Evolutionary conservation across 92 coral and sea anemone genomes (phyloP).

Genomic region (Umimayanthus kanabou): DNA sequence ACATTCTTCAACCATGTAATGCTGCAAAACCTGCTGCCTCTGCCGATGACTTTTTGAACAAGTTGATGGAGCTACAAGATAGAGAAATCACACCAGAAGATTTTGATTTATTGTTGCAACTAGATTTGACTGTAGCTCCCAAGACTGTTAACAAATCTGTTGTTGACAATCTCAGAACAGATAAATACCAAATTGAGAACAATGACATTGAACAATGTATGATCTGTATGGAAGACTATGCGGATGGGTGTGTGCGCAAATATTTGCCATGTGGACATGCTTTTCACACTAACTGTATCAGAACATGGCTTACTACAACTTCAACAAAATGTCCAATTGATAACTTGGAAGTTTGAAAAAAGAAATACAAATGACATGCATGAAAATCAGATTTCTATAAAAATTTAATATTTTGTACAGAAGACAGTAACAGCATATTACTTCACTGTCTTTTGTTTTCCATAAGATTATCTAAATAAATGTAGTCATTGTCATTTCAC

Average conservation of each 20-base stretch:
- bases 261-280: conserved; percentile 78
- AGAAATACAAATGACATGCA: background rate
- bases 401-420: too few relatives aligned
- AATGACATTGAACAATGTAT: conserved; percentile 55
- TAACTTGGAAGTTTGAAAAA: conserved; percentile 61
- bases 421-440: too few relatives aligned
- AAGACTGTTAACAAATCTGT: conserved; percentile 72
- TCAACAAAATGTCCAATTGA: conserved; percentile 92
- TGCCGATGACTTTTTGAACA: conserved; percentile 44
- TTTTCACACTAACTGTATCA: conserved; percentile 82
- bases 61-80: conserved; percentile 60
- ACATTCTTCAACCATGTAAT: conserved; percentile 28
- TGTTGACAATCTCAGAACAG: conserved; percentile 61
- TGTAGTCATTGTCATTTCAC: too few relatives aligned
- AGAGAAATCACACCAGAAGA: conserved; percentile 96
- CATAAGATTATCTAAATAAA: too few relatives aligned
- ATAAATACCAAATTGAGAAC: conserved; percentile 35
- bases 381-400: too few relatives aligned
- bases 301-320: conserved; percentile 75
- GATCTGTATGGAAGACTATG: conserved; percentile 88
- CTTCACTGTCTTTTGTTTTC: too few relatives aligned
- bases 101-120: conserved; percentile 75
- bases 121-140: conserved; percentile 71
- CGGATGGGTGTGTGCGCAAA: conserved; percentile 60
- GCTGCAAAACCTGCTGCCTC: conserved; percentile 24